These are phyloP conservation scores for Otus sunia DNA, from an alignment of 2,113 vertebrate species.

Conservation along the genomic window DNA sequence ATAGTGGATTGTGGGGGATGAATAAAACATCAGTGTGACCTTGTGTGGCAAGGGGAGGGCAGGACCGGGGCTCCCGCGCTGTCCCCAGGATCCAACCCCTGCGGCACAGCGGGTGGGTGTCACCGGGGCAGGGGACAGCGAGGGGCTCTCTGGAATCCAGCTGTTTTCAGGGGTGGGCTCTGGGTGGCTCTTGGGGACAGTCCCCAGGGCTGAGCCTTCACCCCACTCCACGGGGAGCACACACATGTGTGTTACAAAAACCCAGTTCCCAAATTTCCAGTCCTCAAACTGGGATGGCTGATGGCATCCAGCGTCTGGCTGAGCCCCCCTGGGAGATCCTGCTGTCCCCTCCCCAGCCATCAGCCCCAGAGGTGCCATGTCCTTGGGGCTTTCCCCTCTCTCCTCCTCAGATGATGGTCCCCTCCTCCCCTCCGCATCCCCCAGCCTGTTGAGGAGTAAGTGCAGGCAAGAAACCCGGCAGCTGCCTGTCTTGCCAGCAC, in stretches of 20 bases:
- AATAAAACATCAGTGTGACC: background rate
- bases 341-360: background rate
- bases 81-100: background rate
- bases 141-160: background rate
- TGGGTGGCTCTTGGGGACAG: background rate
- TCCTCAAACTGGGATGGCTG: background rate
- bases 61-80: accelerated
- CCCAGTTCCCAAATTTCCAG: background rate
- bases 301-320: background rate
- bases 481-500: background rate
- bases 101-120: background rate
- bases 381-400: background rate
- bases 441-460: background rate
- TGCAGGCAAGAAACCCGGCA: background rate
- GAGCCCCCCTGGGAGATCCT: background rate
- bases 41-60: background rate
- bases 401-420: background rate
- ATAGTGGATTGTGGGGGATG: background rate
- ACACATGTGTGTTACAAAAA: background rate
- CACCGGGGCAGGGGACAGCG: background rate
- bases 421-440: background rate
- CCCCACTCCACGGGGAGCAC: accelerated
- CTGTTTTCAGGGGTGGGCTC: background rate
- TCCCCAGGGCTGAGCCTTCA: background rate
- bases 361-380: background rate